phyloP scores from a whole-genome alignment of 2,888 invertebrate genomes.

The Ichneumoninae sp. region DNA sequence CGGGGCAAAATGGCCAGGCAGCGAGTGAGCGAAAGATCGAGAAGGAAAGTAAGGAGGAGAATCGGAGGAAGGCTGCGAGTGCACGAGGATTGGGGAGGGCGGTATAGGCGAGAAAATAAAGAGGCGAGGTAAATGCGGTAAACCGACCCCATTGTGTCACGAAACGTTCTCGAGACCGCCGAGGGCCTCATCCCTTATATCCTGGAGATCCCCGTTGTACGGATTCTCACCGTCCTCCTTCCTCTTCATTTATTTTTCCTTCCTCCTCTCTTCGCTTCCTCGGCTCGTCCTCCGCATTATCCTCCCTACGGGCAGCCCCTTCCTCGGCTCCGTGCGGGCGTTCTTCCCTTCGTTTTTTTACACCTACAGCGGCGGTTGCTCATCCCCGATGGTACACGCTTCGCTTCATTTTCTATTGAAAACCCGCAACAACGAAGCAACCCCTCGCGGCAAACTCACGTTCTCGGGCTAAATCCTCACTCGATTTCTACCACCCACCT shows the following conservation, averaged over 20 bases:
- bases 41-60: conserved; percentile 24
- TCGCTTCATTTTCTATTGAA: conserved; percentile 21
- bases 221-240: conserved; percentile 30
- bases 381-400: conserved; percentile 2
- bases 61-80: conserved; percentile 32
- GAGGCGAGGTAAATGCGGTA: conserved; percentile 68
- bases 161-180: conserved; percentile 62
- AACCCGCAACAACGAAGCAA: conserved; percentile 17
- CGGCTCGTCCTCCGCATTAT: not conserved
- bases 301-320: not conserved
- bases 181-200: conserved; percentile 52
- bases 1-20: not conserved
- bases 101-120: conserved; percentile 62
- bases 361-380: conserved; percentile 9
- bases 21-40: conserved; percentile 12
- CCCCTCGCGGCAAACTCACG: not conserved
- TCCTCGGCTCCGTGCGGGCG: not conserved
- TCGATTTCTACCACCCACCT: conserved; percentile 15
- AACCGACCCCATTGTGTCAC: conserved; percentile 67
- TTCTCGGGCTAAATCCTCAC: conserved; percentile 27
- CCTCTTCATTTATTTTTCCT: conserved; percentile 23
- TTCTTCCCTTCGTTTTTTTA: not conserved
- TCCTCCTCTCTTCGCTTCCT: conserved; percentile 8
- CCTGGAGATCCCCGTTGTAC: conserved; percentile 42
- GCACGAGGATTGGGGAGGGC: not conserved